Conservation (phyloP, 2,113 vertebrate genomes). For the Trogon melanurus region DNA sequence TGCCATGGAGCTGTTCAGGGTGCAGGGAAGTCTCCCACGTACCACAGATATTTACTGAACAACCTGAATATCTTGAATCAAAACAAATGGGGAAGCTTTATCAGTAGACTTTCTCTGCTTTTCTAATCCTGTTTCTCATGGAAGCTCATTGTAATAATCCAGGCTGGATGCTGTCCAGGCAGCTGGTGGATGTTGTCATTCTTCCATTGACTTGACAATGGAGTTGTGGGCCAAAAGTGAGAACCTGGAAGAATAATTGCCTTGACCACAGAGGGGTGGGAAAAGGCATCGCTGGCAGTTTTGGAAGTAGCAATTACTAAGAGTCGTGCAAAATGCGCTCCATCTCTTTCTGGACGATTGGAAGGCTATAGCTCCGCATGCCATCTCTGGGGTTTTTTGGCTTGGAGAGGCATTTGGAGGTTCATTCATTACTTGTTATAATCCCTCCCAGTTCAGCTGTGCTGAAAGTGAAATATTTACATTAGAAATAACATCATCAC, state of each 20-base stretch:
- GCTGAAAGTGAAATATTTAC: conserved; percentile 55
- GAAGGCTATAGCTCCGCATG: conserved; percentile 51
- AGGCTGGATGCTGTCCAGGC: conserved; percentile 56
- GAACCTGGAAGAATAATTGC: conserved; percentile 55
- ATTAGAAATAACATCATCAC: conserved; percentile 47
- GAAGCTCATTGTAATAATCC: conserved; percentile 54
- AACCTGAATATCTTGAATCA: conserved; percentile 17
- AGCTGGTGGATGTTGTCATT: conserved; percentile 67
- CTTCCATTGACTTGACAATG: conserved; percentile 61
- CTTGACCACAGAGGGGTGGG: conserved; percentile 25
- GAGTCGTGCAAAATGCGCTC: conserved; percentile 25
- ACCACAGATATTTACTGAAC: not conserved
- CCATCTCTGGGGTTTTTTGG: conserved; percentile 37
- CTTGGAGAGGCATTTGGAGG: conserved; percentile 40
- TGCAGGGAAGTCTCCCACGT: not conserved
- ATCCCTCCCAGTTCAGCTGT: conserved; percentile 55
- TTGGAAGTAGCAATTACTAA: not conserved
- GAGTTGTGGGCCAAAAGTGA: conserved; percentile 40
- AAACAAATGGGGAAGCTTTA: conserved; percentile 57
- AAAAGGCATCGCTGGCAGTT: conserved; percentile 24
- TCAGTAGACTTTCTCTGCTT: conserved; percentile 55
- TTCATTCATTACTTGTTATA: conserved; percentile 63
- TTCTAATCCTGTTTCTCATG: conserved; percentile 51
- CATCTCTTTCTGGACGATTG: conserved; percentile 33
- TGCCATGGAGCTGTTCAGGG: not conserved